A percentile compares a stretch with the other conserved stretches of the same genome.
Evolutionary conservation across 2,888 invertebrate species (phyloP).

Genomic region (Phyllotreta cruciferae): DNA sequence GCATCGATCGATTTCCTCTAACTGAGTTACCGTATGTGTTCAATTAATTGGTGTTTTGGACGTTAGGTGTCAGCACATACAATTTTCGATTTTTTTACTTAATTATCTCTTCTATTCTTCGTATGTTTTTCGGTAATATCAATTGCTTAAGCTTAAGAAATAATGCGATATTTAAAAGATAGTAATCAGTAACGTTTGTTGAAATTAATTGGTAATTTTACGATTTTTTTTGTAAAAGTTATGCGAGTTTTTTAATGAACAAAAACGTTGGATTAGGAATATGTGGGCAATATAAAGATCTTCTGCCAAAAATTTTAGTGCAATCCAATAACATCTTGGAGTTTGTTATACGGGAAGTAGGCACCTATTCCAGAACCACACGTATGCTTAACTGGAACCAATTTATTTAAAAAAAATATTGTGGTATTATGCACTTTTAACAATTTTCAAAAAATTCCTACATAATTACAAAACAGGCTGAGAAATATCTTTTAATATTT

Average conservation of each 20-base stretch:
- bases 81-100: not conserved
- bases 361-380: no score
- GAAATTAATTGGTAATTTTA: not conserved
- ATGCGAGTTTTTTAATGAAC: not conserved
- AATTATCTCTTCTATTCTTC: slow-evolving; percentile 5
- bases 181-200: slow-evolving; percentile 7
- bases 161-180: slow-evolving; percentile 27
- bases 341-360: slow-evolving; percentile 5
- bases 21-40: slow-evolving; percentile 27
- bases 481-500: no score
- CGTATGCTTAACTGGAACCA: no score
- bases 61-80: slow-evolving; percentile 35
- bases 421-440: no score
- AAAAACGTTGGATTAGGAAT: no score
- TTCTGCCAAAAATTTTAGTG: slow-evolving; percentile 17
- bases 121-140: not conserved
- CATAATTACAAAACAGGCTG: no score
- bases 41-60: slow-evolving; percentile 22
- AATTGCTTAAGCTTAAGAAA: no score
- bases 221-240: not conserved
- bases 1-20: not conserved
- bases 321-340: slow-evolving; percentile 17
- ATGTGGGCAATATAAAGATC: not conserved
- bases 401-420: no score
- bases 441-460: no score